Evolutionary conservation across 1,140 invertebrate species (phyloP).

Genomic region (Steinernema khuongi): DNA sequence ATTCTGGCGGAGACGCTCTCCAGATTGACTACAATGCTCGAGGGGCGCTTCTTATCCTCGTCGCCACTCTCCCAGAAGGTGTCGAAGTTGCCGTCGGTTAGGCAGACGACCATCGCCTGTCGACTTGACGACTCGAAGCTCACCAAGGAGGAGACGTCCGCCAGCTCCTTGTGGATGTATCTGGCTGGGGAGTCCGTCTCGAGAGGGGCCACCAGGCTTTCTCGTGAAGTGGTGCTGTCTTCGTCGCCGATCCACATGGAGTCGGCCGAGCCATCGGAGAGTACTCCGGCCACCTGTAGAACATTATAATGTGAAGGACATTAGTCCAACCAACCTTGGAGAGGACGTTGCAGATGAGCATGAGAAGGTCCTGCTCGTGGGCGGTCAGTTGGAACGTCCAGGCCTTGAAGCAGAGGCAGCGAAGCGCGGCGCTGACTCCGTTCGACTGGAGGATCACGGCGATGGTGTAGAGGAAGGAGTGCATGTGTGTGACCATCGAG

Average conservation of each 20-base stretch:
- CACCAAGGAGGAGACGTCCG: conserved; percentile 70
- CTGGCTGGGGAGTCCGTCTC: conserved; percentile 11
- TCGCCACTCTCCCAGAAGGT: conserved; percentile 99
- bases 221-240: neutral
- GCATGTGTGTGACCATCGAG: conserved; percentile 48
- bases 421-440: conserved; percentile 43
- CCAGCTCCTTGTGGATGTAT: conserved; percentile 63
- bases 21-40: conserved; percentile 63
- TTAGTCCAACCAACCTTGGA: too few species aligned
- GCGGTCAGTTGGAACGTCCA: conserved; percentile 57
- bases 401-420: conserved; percentile 51
- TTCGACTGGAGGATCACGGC: conserved; percentile 50
- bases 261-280: conserved; percentile 53
- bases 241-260: conserved; percentile 12
- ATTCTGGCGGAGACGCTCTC: conserved; percentile 30
- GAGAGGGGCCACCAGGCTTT: neutral
- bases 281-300: conserved; percentile 76
- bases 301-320: too few species aligned
- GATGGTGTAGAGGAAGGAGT: conserved; percentile 50
- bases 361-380: conserved; percentile 51
- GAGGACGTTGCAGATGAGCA: conserved; percentile 76
- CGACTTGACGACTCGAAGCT: conserved; percentile 84
- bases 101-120: conserved; percentile 81
- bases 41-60: conserved; percentile 70
- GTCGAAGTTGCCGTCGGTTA: conserved; percentile 88